phyloP scores from a whole-genome alignment of 2,113 vertebrate species.

The Leuciscus idus region DNA sequence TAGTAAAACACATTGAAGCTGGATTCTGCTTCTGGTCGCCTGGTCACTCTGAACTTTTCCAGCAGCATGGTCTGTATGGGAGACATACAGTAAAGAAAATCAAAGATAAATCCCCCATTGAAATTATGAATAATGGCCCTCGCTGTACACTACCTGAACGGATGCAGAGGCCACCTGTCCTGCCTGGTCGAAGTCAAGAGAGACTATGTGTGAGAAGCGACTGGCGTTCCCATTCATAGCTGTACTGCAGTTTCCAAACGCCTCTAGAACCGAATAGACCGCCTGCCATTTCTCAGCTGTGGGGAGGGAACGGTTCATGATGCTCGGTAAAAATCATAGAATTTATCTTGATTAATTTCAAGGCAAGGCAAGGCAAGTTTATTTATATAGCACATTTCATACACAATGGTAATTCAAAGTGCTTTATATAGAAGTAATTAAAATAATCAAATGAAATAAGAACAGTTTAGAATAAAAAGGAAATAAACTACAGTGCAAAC shows the following conservation, averaged over 20 bases:
- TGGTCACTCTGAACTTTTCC: slow-evolving; percentile 89
- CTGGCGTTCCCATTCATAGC: slow-evolving; percentile 89
- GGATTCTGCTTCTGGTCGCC: slow-evolving; percentile 83
- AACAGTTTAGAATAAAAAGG: too few species aligned
- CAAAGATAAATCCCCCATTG: background rate
- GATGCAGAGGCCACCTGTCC: slow-evolving; percentile 95
- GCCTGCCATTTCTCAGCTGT: slow-evolving; percentile 97
- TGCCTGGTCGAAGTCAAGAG: slow-evolving; percentile 95
- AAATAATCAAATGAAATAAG: too few species aligned
- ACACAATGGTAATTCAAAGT: too few species aligned
- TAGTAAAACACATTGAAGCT: slow-evolving; percentile 97
- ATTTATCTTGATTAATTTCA: background rate
- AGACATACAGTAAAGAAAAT: background rate
- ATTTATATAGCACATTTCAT: too few species aligned
- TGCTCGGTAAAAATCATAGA: background rate
- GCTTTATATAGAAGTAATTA: too few species aligned
- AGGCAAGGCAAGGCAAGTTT: too few species aligned
- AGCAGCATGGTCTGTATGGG: slow-evolving; percentile 88
- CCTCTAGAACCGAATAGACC: slow-evolving; percentile 90
- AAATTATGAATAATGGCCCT: background rate
- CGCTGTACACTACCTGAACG: slow-evolving; percentile 81
- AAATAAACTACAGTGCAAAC: too few species aligned
- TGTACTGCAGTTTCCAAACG: slow-evolving; percentile 91
- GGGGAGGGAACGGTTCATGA: background rate
- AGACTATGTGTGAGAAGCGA: slow-evolving; percentile 93